Base-by-base conservation (phyloP, 2,113 vertebrate genomes). In the Anthoscopus minutus region DNA sequence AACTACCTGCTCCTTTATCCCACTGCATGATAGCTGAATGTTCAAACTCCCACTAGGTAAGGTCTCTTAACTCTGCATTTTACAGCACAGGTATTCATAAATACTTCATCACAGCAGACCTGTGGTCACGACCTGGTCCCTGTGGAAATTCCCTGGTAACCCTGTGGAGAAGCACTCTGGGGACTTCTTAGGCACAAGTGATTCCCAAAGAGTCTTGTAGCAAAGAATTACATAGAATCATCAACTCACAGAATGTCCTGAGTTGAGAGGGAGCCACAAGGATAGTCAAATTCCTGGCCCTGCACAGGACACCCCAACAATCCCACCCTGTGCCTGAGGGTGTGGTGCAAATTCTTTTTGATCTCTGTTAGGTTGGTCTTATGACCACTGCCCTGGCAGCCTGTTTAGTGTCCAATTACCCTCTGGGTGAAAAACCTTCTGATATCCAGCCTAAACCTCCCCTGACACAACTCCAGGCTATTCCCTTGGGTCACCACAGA, bases 1-100 rank as follows among this genome's bases (percentile, higher is more conserved):
- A 47, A 35, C 11, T 21, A 5, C 11, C 6, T 66, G 24, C 4
- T 57, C 8, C 24, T 1, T 0, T 19, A 60, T 11, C 33, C 22
- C 27, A 61, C 7, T 61, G 20, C 11, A 4, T 2, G 9, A 19
- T 51, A 51, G 13, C 13, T 56, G 54, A 72, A 51, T 80, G 76
- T 56, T 80, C 45, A 51, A 38, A 13, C 16, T 30, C 27, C 56
- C 48, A 0, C 31, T 3, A 9, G 13, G 13, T 13, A 23, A 47
- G 12, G 19, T 42, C 13, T 71, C 30, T 16, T 21, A 40, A 24
- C 2, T 2, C 7, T 47, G 15, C 11, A 13, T 61, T 76, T 91
- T 71, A 25, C 22, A 67, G 23, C n/a, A 40, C 11, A 33, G 7
- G 4, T 50, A 37, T 35, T 45, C 10, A 28, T 11, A 15, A 31